Evolutionary conservation across 2,888 invertebrate genomes (phyloP).

Genomic region (Micoletzkya japonica): DNA sequence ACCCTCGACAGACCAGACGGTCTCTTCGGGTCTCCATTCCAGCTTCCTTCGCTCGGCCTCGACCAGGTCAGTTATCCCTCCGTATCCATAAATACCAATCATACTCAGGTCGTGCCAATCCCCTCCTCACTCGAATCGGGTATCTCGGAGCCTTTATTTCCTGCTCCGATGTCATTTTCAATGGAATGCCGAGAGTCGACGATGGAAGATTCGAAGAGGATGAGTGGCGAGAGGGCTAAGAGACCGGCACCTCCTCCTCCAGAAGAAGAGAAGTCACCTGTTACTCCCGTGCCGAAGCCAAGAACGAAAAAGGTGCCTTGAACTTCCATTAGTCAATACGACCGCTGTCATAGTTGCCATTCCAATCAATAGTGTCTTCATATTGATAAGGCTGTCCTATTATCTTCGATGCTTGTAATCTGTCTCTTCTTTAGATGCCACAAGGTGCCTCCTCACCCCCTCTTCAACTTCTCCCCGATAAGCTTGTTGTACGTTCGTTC

Average conservation of each 20-base stretch:
- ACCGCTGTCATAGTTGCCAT: no score
- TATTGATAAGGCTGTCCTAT: no score
- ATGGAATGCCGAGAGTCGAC: no score
- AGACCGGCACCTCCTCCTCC: not conserved
- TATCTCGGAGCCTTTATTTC: not conserved
- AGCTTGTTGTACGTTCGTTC: no score
- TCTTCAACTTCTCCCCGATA: not conserved
- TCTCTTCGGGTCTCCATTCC: not conserved
- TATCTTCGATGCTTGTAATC: no score
- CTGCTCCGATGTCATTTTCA: no score
- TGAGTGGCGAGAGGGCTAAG: not conserved
- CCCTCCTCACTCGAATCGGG: not conserved
- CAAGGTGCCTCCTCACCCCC: not conserved
- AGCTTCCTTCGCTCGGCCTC: not conserved
- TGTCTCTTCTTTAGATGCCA: no score
- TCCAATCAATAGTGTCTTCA: no score
- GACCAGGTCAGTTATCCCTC: not conserved
- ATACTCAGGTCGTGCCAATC: not conserved
- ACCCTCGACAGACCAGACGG: not conserved
- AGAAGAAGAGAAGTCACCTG: not conserved
- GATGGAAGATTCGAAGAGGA: no score
- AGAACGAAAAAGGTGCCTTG: not conserved
- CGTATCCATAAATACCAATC: not conserved
- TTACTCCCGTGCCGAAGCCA: not conserved
- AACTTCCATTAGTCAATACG: no score